phyloP scores from a whole-genome alignment of 53 echinoderm and acorn worm genomes.

The Paelopatides confundens region DNA sequence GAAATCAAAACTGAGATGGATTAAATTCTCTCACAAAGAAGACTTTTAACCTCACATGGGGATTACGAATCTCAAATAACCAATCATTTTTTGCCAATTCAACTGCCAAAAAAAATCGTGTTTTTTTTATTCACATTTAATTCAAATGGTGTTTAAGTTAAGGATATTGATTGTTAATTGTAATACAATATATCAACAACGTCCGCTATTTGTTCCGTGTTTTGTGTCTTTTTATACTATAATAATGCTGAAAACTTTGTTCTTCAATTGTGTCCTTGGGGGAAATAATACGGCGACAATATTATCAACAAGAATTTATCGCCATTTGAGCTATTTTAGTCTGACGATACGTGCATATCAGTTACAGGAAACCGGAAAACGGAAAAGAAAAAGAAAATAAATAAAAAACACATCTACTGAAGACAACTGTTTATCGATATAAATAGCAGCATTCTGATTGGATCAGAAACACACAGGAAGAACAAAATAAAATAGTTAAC shows the following conservation, averaged over 20 bases:
- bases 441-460: too few relatives aligned
- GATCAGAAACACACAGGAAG: too few relatives aligned
- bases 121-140: not conserved
- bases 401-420: too few relatives aligned
- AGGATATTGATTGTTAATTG: not conserved
- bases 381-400: too few relatives aligned
- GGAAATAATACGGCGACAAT: constrained; percentile 14
- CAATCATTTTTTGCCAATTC: not conserved
- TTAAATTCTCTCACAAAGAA: not conserved
- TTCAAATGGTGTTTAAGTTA: not conserved
- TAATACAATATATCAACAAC: not conserved
- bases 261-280: constrained; percentile 7
- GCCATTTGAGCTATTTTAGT: not conserved
- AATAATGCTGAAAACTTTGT: not conserved
- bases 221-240: not conserved
- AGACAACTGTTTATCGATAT: too few relatives aligned
- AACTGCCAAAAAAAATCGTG: not conserved
- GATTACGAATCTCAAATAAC: not conserved
- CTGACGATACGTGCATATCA: not conserved
- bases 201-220: not conserved
- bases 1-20: not conserved
- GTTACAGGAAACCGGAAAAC: not conserved
- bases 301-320: constrained; percentile 17
- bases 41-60: not conserved
- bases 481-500: too few relatives aligned